Evolutionary conservation across 2,888 invertebrate genomes (phyloP).

Genomic region (Allophyes oxyacanthae): DNA sequence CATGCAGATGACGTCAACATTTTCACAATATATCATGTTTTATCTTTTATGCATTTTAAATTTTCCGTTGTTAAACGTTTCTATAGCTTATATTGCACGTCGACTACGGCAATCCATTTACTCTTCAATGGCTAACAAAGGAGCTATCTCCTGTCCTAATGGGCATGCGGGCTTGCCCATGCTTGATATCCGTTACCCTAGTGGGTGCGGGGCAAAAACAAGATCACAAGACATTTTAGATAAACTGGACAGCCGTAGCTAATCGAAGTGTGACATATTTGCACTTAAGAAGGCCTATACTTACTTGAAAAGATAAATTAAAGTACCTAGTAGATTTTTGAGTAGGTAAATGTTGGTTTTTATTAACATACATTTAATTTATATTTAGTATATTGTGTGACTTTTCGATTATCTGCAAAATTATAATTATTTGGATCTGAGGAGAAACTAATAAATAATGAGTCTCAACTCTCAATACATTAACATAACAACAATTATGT

Average conservation of each 20-base stretch:
- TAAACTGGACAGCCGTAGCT: not conserved
- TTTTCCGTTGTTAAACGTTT: not conserved
- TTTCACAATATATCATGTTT: not conserved
- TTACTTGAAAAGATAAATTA: no score
- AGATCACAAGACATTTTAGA: not conserved
- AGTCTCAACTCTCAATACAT: no score
- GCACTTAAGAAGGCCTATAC: no score
- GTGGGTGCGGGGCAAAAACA: not conserved
- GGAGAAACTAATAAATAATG: no score
- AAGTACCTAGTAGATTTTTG: no score
- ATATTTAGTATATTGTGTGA: no score
- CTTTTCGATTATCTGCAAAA: no score
- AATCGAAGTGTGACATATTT: no score
- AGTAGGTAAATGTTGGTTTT: no score
- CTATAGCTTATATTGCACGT: not conserved
- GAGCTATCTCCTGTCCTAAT: slow-evolving; percentile 5
- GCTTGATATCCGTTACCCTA: slow-evolving; percentile 1
- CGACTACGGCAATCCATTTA: slow-evolving; percentile 5
- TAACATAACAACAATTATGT: no score
- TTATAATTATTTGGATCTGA: no score
- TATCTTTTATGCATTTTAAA: slow-evolving; percentile 1
- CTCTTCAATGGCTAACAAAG: slow-evolving; percentile 12
- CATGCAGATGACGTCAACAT: not conserved
- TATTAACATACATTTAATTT: no score
- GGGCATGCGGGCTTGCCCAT: slow-evolving; percentile 3